These are phyloP conservation scores for Magallana ariakensis DNA, from an alignment of 1,140 invertebrate genomes.

Conservation along the genomic window DNA sequence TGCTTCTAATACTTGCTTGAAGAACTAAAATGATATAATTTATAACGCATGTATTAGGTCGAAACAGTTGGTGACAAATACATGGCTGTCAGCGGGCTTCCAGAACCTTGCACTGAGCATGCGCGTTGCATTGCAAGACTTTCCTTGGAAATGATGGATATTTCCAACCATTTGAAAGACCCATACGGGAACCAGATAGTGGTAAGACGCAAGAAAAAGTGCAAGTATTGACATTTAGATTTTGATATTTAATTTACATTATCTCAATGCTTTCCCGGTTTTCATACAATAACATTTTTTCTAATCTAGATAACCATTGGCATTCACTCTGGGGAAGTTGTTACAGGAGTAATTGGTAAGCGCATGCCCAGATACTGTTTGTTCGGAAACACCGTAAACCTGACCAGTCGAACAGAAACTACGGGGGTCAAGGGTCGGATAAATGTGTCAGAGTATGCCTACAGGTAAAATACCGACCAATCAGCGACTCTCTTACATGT, in stretches of 20 bases:
- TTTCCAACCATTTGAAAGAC: constrained; percentile 91
- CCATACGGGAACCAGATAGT: constrained; percentile 86
- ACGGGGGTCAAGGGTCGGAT: constrained; percentile 94
- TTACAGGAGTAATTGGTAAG: constrained; percentile 97
- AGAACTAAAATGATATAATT: no score
- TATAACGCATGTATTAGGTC: constrained; percentile 84
- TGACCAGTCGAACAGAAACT: constrained; percentile 96
- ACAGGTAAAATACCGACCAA: constrained; percentile 85
- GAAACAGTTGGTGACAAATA: constrained; percentile 99
- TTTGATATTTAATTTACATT: neutral
- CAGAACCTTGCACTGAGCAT: constrained; percentile 93
- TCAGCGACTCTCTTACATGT: no score
- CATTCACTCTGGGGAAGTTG: constrained; percentile 96
- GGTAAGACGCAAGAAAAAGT: constrained; percentile 82
- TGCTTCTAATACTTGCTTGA: no score
- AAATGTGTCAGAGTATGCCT: constrained; percentile 96
- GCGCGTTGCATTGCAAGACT: constrained; percentile 95
- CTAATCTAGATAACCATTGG: constrained; percentile 92
- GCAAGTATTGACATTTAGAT: neutral
- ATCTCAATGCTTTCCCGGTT: neutral
- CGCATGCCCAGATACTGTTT: constrained; percentile 98
- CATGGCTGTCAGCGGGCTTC: constrained; percentile 98
- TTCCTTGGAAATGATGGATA: constrained; percentile 97
- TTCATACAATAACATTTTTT: neutral
- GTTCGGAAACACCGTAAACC: constrained; percentile 97